These are phyloP conservation scores for Phortica magna DNA, from an alignment of 2,888 invertebrate genomes.

Conservation along the genomic window DNA sequence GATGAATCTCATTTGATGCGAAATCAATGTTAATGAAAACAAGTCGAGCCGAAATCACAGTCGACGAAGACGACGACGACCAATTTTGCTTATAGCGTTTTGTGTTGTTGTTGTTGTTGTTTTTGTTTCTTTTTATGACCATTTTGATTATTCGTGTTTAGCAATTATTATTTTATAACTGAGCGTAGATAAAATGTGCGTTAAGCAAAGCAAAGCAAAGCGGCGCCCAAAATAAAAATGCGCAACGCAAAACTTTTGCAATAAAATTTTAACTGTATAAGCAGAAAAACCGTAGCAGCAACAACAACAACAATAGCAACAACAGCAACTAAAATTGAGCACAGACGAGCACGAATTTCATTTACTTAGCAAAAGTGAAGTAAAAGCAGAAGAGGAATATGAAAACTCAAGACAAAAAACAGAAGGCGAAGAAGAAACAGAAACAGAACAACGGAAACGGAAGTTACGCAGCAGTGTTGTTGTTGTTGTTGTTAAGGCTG, in stretches of 20 bases:
- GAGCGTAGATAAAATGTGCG: not conserved
- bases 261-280: constrained; percentile 8
- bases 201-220: not conserved
- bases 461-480: not conserved
- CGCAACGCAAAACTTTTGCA: not conserved
- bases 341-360: too few species aligned
- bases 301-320: not conserved
- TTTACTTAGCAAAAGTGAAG: too few species aligned
- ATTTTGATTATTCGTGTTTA: constrained; percentile 12
- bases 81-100: too few species aligned
- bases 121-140: not conserved
- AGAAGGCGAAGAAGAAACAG: too few species aligned
- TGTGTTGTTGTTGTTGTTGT: too few species aligned
- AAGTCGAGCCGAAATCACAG: not conserved
- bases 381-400: too few species aligned
- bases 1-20: not conserved
- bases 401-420: too few species aligned
- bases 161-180: constrained; percentile 7
- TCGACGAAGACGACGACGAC: too few species aligned
- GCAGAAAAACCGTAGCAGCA: not conserved
- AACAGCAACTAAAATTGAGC: too few species aligned
- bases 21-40: not conserved
- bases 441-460: too few species aligned
- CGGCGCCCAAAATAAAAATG: not conserved
- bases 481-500: not conserved